Base-by-base conservation (phyloP, 2,888 invertebrate species). In the Rhagophthalmus giganteus region DNA sequence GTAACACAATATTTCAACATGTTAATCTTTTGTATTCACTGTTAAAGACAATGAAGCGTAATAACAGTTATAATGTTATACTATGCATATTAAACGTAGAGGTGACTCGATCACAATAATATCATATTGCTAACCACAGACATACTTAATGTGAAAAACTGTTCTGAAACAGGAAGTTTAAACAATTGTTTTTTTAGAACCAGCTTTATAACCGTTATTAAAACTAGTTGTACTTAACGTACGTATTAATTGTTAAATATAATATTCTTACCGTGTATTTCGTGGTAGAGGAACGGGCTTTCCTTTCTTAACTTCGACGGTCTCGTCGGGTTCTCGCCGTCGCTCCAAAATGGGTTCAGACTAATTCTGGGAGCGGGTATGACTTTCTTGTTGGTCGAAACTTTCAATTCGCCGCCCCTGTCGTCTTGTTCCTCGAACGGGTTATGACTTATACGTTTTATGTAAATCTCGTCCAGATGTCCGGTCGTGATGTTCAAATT, bases 281-380 rank as follows among this genome's bases (percentile, higher is more conserved):
- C 80, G 70, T 11, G 80, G 80, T 61, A 73, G 76, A 12, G 79
- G 79, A 14, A 51, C 41, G 9, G 51, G 51, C 30, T 30, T 35
- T 25, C 14, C 15, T 8, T 37, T 15, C 7, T 20, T 34, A 6
- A 15, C 16, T 2, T 34, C 16, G 4, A 33, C 10, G 6, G 78
- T 78, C 49, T 80, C 79, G 40, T 82, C 16, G 79, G 77, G 20
- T 81, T 81, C 58, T 85, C 87, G 16, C 81, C 84, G 61, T 86
- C 87, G 54, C 83, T 85, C 79, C 83, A 85, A 69, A 90, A 89
- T 0, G 89, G 89, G 78, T 88, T 89, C 10, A 79, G 65, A 62
- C 71, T 78, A 28, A 78, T 76, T 46, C 28, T 81, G 9, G 81
- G 78, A 7, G 68, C 64, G 14, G 52, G 47, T 7, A 68, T 39